Conservation (phyloP, 2,113 vertebrate genomes). For the Indri indri region DNA sequence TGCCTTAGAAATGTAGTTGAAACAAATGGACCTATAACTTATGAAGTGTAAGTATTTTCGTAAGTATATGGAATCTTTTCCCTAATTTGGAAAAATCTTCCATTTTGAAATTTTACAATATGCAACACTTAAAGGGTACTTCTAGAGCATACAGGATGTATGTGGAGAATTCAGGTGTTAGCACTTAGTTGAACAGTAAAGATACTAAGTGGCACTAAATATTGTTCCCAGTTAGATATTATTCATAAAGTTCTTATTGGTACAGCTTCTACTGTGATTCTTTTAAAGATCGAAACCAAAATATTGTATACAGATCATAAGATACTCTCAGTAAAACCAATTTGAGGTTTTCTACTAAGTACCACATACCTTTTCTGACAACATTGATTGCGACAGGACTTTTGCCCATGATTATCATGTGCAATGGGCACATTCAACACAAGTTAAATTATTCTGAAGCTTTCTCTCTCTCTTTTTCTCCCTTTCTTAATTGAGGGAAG, state of each 20-base stretch:
- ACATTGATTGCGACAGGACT: not conserved
- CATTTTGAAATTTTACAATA: constrained; percentile 36
- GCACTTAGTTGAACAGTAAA: not conserved
- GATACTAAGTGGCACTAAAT: not conserved
- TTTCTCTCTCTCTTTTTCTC: not conserved
- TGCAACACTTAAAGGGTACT: not conserved
- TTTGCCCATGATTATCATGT: constrained; percentile 27
- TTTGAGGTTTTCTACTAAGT: not conserved
- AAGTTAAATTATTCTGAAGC: constrained; percentile 57
- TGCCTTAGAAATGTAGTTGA: constrained; percentile 33
- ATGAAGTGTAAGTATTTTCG: constrained; percentile 2
- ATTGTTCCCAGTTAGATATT: not conserved
- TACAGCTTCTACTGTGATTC: not conserved
- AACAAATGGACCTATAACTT: not conserved
- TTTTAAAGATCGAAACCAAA: constrained; percentile 53
- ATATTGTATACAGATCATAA: not conserved
- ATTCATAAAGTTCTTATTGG: constrained; percentile 17
- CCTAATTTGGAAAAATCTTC: constrained; percentile 20
- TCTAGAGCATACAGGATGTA: not conserved
- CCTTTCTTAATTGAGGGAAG: constrained; percentile 66
- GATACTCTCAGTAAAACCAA: not conserved
- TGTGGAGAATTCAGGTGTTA: not conserved
- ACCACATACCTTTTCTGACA: constrained; percentile 11
- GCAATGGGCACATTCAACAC: not conserved
- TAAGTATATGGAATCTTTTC: constrained; percentile 7